phyloP scores from a whole-genome alignment of 2,888 invertebrate species.

The Melinaea marsaeus region DNA sequence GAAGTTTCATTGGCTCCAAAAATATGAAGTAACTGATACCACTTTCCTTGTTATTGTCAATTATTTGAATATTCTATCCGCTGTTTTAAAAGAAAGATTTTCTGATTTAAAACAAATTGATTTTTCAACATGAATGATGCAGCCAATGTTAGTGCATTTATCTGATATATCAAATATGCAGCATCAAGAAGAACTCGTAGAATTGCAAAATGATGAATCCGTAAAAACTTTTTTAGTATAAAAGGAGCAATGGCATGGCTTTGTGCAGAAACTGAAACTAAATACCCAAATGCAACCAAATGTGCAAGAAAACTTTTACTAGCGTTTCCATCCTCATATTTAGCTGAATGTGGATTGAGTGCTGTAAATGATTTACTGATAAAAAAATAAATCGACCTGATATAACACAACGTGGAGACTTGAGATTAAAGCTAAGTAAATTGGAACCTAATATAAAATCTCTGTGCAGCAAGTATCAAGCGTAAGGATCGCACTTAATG shows the following conservation, averaged over 20 bases:
- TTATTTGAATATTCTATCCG: too few relatives aligned
- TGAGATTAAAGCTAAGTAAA: slow-evolving; percentile 21
- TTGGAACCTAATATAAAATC: slow-evolving; percentile 27
- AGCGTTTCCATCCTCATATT: slow-evolving; percentile 21
- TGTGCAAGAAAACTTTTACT: slow-evolving; percentile 18
- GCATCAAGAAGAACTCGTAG: slow-evolving; percentile 19
- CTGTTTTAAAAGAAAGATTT: too few relatives aligned
- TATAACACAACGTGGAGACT: slow-evolving; percentile 20
- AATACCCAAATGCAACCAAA: slow-evolving; percentile 16
- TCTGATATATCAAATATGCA: slow-evolving; percentile 9
- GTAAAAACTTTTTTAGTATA: slow-evolving; percentile 24
- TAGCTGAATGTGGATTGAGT: slow-evolving; percentile 22
- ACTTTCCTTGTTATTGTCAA: too few relatives aligned
- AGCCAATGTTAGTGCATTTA: too few relatives aligned
- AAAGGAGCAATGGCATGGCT: slow-evolving; percentile 19
- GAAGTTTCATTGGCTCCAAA: neutral
- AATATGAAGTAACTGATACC: too few relatives aligned
- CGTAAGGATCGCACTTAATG: slow-evolving; percentile 23
- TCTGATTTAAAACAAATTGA: too few relatives aligned
- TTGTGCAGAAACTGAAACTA: slow-evolving; percentile 16
- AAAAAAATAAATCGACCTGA: slow-evolving; percentile 19
- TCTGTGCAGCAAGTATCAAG: slow-evolving; percentile 24
- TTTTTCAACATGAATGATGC: too few relatives aligned
- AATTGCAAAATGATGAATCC: slow-evolving; percentile 22
- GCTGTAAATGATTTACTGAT: slow-evolving; percentile 24